Base-by-base conservation (phyloP, 2,113 vertebrate genomes). In the Melanostigma gelatinosum region DNA sequence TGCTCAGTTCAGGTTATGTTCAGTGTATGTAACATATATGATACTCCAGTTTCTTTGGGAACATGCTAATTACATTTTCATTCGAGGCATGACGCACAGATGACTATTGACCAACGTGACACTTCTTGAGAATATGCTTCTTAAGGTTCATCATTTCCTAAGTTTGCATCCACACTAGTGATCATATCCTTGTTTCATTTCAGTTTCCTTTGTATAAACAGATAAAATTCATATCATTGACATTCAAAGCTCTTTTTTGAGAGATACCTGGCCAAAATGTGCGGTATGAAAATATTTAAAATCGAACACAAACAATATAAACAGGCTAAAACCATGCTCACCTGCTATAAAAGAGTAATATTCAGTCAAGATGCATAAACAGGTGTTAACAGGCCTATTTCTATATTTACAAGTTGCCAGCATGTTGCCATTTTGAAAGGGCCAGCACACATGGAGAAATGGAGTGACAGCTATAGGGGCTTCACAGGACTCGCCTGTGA, bases 401-500 rank as follows among this genome's bases (percentile, higher is more conserved):
- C 32, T 48, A 18, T 22, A 24, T 24, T 24, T 24, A 27, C 15
- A 68, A 27, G 40, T 72, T 44, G 44, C 57, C 20, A 72, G 36
- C 44, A 65, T 64, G 66, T 73, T 82, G 64, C 40, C 67, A 82
- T 78, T 63, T 66, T 72, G 24, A 77, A 55, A 15, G 69, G 32
- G 64, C 22, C 64, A 42, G 58, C 36, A 79, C 13, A 40, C 36
- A 46, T 55, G 52, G 52, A 74, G n/a, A 79, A 60, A 13, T 72
- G 60, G 60, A 75, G 67, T 80, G 66, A 75, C 71, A 85, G 72
- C 66, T 84, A 44, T 73, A 32, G 50, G 61, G 38, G 65, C 73
- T 60, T 77, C 69, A 72, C 61, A 32, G 48, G 57, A 72, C 58
- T 73, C 10, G 3, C 34, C 57, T 77, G 58, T 61, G 75, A 72